Conservation (phyloP, 2,797 vertebrate genomes). For the Gymnoscopelus braueri region DNA sequence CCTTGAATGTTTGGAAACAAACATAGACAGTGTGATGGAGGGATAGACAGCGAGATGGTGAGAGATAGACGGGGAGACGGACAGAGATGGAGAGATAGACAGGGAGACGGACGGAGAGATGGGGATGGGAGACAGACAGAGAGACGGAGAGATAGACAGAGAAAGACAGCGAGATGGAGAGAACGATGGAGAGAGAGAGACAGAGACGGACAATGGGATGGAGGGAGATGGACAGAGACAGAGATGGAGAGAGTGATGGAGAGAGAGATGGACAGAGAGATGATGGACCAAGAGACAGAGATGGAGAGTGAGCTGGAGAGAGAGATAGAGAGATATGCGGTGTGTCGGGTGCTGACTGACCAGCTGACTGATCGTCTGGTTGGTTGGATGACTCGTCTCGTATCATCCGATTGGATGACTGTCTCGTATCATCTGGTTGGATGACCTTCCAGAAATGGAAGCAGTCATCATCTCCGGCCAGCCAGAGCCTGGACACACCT, state of each 20-base stretch:
- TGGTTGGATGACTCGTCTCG: constrained; percentile 28
- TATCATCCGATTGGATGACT: constrained; percentile 3
- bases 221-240: not conserved
- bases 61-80: no score
- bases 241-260: not conserved
- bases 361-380: constrained; percentile 31
- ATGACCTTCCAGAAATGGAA: constrained; percentile 15
- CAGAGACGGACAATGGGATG: not conserved
- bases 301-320: not conserved
- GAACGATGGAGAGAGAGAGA: not conserved
- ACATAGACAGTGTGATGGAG: no score
- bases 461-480: no score
- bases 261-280: not conserved
- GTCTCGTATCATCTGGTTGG: constrained; percentile 37
- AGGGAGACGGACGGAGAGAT: no score
- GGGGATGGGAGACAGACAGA: no score
- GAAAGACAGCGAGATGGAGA: no score
- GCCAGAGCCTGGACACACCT: constrained; percentile 7
- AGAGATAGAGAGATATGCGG: not conserved
- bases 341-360: constrained; percentile 31
- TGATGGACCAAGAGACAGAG: not conserved
- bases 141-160: no score
- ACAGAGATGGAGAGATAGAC: no score
- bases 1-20: constrained; percentile 67
- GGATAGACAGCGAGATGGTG: no score